phyloP scores from a whole-genome alignment of 1,140 invertebrate genomes.

The Heliconius melpomene region DNA sequence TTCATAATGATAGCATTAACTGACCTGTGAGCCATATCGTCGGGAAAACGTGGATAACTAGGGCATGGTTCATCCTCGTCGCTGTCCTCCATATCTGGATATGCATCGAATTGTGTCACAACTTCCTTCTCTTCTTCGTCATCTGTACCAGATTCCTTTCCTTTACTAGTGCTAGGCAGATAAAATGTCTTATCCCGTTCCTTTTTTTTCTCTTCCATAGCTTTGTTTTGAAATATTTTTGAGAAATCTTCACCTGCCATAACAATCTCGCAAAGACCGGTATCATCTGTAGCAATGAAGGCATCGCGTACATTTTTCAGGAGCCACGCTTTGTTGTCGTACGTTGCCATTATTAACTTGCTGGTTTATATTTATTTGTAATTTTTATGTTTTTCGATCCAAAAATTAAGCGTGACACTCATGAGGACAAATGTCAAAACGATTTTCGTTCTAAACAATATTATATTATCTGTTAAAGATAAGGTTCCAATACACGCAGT shows the following conservation, averaged over 20 bases:
- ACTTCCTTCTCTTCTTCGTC: conserved; percentile 82
- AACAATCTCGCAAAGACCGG: conserved; percentile 89
- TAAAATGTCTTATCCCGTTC: conserved; percentile 55
- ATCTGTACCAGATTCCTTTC: conserved; percentile 82
- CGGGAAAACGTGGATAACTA: conserved; percentile 36
- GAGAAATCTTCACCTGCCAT: conserved; percentile 90
- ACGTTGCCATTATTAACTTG: conserved; percentile 88
- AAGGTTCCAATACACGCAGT: neutral
- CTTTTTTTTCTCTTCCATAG: conserved; percentile 64
- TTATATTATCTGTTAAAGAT: neutral
- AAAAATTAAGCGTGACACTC: conserved; percentile 25
- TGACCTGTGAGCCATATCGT: conserved; percentile 38
- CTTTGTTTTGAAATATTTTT: conserved; percentile 82
- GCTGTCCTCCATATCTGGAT: conserved; percentile 89
- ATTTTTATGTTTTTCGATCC: conserved; percentile 30
- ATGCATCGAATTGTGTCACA: conserved; percentile 84
- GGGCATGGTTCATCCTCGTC: conserved; percentile 84
- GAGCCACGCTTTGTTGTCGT: conserved; percentile 95
- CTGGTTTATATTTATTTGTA: conserved; percentile 30
- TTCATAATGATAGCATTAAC: neutral
- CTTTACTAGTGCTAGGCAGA: conserved; percentile 79
- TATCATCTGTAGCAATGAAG: conserved; percentile 97
- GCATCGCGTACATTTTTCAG: conserved; percentile 95
- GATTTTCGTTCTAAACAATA: conserved; percentile 1
- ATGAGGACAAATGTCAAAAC: conserved; percentile 26